phyloP scores from a whole-genome alignment of 2,888 invertebrate genomes.

The Eupithecia centaureata region DNA sequence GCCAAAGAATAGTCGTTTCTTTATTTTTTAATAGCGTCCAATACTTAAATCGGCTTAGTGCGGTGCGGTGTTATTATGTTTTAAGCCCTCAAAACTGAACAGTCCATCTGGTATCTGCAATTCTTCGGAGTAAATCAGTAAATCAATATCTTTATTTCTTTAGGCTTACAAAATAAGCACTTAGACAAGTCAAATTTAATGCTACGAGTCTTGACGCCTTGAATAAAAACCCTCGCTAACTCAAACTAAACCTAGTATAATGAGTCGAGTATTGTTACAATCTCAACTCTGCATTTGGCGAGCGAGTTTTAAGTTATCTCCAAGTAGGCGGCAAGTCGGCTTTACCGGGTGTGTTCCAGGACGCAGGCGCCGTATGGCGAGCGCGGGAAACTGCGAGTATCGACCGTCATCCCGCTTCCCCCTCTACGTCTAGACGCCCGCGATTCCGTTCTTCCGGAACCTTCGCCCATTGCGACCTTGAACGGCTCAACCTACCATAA shows the following conservation, averaged over 20 bases:
- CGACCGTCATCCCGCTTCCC: conserved; percentile 74
- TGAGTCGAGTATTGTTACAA: conserved; percentile 10
- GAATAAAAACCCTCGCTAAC: not conserved
- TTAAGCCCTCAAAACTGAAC: not conserved
- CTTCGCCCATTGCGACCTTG: conserved; percentile 80
- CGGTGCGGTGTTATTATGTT: not conserved
- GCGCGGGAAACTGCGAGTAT: conserved; percentile 83
- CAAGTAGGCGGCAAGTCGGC: conserved; percentile 64
- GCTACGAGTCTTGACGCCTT: too few species aligned
- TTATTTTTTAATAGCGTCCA: not conserved
- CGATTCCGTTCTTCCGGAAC: conserved; percentile 79
- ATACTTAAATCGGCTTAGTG: conserved; percentile 2
- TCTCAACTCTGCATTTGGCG: conserved; percentile 27
- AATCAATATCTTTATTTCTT: too few species aligned
- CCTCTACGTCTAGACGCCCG: conserved; percentile 81
- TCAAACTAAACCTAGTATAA: not conserved
- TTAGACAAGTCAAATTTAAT: too few species aligned
- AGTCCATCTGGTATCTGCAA: not conserved
- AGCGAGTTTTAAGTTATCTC: conserved; percentile 46
- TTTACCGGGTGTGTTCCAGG: conserved; percentile 60
- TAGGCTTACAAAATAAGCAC: too few species aligned
- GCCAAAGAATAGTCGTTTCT: not conserved
- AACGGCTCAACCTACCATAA: conserved; percentile 82
- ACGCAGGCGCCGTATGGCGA: conserved; percentile 76
- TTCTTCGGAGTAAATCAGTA: not conserved